Evolutionary conservation across 37 sponge, comb jelly and placozoan species (phyloP).

Genomic region (Lycopodina hypogea): DNA sequence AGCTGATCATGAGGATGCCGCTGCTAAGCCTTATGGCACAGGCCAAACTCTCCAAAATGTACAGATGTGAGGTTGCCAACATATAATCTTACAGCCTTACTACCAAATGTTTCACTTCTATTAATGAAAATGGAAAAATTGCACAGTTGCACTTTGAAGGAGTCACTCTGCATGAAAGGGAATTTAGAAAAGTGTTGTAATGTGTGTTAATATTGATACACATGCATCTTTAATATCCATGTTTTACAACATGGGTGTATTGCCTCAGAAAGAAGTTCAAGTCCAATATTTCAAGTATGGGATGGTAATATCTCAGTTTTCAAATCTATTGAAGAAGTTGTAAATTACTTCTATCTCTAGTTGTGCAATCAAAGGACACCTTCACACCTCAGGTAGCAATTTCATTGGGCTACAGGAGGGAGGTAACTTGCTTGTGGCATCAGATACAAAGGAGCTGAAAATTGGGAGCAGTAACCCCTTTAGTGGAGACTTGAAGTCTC

Average conservation of each 20-base stretch:
- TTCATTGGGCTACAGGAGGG: conserved; percentile 33
- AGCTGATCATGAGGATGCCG: no score
- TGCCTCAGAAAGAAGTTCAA: conserved; percentile 37
- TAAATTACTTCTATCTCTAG: conserved; percentile 27
- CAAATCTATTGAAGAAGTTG: conserved; percentile 33
- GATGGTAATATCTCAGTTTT: conserved; percentile 67
- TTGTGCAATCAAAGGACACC: conserved; percentile 26
- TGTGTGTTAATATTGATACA: no score
- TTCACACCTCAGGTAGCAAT: conserved; percentile 42
- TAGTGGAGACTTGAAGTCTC: conserved; percentile 28
- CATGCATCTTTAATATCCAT: no score
- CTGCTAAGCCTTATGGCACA: no score
- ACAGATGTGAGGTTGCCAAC: no score
- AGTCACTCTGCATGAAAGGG: no score
- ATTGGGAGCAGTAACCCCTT: conserved; percentile 20
- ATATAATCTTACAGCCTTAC: no score
- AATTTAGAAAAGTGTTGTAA: no score
- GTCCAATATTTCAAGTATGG: conserved; percentile 58
- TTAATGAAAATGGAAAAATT: no score
- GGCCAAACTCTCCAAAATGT: no score
- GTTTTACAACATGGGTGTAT: conserved; percentile 14
- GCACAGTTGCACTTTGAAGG: no score
- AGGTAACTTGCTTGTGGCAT: conserved; percentile 10
- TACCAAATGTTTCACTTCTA: no score
- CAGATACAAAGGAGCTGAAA: conserved; percentile 50